Evolutionary conservation across 1,140 invertebrate species (phyloP).

Genomic region (Pseudomyrmex sp.): DNA sequence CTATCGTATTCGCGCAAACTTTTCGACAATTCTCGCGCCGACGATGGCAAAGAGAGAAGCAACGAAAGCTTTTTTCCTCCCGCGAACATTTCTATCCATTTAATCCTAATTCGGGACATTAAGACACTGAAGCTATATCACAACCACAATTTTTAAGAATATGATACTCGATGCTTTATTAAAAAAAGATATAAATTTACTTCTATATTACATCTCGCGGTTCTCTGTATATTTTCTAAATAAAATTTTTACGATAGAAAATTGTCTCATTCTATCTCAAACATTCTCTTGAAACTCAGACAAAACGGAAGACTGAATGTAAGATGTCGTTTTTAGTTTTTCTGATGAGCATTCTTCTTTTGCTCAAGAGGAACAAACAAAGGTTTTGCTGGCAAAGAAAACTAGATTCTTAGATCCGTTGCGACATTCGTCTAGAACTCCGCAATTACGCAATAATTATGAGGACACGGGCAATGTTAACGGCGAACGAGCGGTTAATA

Average conservation of each 20-base stretch:
- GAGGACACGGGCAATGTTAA: conserved; percentile 24
- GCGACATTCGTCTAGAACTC: background rate
- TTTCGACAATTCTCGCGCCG: conserved; percentile 44
- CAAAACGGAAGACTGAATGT: no score
- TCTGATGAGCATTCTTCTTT: background rate
- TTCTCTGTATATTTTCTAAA: no score
- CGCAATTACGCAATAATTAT: conserved; percentile 40
- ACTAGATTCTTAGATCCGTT: background rate
- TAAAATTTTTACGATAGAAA: no score
- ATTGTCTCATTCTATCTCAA: no score
- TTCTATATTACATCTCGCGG: no score
- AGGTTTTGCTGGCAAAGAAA: background rate
- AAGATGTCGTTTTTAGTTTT: no score
- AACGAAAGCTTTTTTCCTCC: background rate
- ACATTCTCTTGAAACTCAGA: no score
- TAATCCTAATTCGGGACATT: background rate
- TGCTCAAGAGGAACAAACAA: background rate
- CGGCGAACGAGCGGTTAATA: conserved; percentile 59
- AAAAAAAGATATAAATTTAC: no score
- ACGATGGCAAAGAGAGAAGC: background rate
- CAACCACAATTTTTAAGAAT: no score
- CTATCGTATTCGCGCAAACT: conserved; percentile 32
- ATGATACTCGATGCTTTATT: no score
- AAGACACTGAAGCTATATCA: no score
- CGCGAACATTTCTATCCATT: background rate